phyloP scores from a whole-genome alignment of 2,797 vertebrate genomes.

The Spondyliosoma cantharus region DNA sequence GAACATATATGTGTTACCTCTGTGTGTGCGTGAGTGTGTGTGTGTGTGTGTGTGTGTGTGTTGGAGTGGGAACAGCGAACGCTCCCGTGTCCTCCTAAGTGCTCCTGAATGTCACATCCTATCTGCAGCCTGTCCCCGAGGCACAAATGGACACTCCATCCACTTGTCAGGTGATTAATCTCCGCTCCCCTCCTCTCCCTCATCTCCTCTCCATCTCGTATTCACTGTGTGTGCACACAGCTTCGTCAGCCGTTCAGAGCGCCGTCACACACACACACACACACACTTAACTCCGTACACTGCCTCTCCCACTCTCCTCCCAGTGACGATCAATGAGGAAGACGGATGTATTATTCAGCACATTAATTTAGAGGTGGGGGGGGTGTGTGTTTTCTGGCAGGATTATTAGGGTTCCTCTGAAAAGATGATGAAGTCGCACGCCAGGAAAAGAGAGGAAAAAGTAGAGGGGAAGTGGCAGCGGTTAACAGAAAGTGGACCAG shows the following conservation, averaged over 20 bases:
- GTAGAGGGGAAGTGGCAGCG: slow-evolving; percentile 35
- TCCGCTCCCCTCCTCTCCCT: slow-evolving; percentile 60
- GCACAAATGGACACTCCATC: slow-evolving; percentile 82
- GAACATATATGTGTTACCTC: slow-evolving; percentile 12
- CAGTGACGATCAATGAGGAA: slow-evolving; percentile 69
- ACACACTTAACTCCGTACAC: slow-evolving; percentile 35
- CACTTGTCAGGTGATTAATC: slow-evolving; percentile 84
- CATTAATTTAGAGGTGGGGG: slow-evolving; percentile 59
- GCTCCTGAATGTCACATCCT: slow-evolving; percentile 80
- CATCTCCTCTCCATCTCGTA: slow-evolving; percentile 68
- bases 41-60: slow-evolving; percentile 42
- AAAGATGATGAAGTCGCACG: slow-evolving; percentile 53
- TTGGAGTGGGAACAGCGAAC: slow-evolving; percentile 28
- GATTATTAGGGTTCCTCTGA: slow-evolving; percentile 41
- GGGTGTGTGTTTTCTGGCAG: slow-evolving; percentile 35
- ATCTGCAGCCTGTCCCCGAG: slow-evolving; percentile 77
- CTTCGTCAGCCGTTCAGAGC: slow-evolving; percentile 60
- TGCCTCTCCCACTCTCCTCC: slow-evolving; percentile 49
- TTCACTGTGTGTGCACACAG: slow-evolving; percentile 63
- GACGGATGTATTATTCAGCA: slow-evolving; percentile 72
- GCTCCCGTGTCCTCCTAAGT: slow-evolving; percentile 71
- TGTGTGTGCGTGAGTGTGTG: slow-evolving; percentile 29
- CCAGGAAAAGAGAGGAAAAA: slow-evolving; percentile 18
- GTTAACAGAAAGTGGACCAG: slow-evolving; percentile 23
- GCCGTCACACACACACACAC: slow-evolving; percentile 38